Evolutionary conservation across 1,140 invertebrate species (phyloP), one percentile per base, ranked within the genome.

Genomic region (Babylonia areolata): DNA sequence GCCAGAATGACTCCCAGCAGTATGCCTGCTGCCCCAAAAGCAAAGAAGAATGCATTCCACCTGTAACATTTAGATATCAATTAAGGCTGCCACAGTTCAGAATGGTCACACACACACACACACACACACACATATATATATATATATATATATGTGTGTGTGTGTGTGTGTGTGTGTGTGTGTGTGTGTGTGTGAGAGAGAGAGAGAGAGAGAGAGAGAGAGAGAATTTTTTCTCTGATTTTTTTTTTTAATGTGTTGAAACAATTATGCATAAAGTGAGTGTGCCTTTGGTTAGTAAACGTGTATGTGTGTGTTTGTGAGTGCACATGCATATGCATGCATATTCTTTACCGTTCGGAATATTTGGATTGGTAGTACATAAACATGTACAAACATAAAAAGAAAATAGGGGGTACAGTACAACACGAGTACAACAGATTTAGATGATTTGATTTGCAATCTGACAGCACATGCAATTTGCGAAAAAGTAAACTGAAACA

Each of bases 11-110:
- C 87, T 20, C 87, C 87, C 39, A 89, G 35, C 31, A 90, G 58
- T 17, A 89, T 35, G 9, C 87, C 87, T 11, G 87, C 51, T 28
- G 89, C 42, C 42, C 87, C 64, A 23, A 89, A 89, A 23, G 87
- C 80, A 37, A 88, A 39, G 31, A 85, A 88, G 85, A 90, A 89
- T 6, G 82, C 84, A 23, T 86, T 79, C 91, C 91, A 92, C 71
- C 90, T 91, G 78, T 33, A 89, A 85, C 33, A 81, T 75, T 75
- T 17, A n/a, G 33, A 73, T 31, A 35, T 0, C 2, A 54, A 69
- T 39, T 33, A 31, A 54, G 15, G 58, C 33, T 15, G 3, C 54
- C n/a, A 37, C 3, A 6, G 15, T 33, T 35, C 28, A 58, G 6
- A 58, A 80, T 23, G 5, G n/a, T 28, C 11, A 46, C 11, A 33